phyloP scores from a whole-genome alignment of 2,888 invertebrate genomes.

The Platycnemis pennipes region DNA sequence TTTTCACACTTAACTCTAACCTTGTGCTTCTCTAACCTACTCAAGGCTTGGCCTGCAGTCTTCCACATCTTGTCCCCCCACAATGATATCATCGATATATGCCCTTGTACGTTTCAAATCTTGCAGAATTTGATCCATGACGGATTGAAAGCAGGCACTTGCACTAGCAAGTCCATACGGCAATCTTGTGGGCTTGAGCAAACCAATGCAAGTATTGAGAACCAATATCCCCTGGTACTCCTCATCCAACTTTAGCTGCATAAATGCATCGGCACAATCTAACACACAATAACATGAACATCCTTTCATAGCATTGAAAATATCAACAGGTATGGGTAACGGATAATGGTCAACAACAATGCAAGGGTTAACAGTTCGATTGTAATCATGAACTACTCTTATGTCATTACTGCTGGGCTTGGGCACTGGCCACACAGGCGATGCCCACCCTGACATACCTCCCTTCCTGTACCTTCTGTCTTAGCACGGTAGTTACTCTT shows the following conservation, averaged over 20 bases:
- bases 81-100: slow-evolving; percentile 9
- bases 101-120: neutral
- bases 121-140: neutral
- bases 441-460: neutral
- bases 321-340: neutral
- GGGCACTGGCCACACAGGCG: neutral
- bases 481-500: neutral
- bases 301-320: slow-evolving; percentile 4
- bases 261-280: neutral
- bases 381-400: neutral
- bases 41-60: too few species aligned
- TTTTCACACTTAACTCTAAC: too few species aligned
- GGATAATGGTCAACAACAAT: neutral
- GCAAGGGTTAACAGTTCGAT: neutral
- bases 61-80: too few species aligned
- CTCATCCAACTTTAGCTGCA: slow-evolving; percentile 13
- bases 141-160: slow-evolving; percentile 19
- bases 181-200: slow-evolving; percentile 11
- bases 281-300: neutral
- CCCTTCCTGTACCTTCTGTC: neutral
- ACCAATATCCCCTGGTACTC: neutral
- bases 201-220: neutral
- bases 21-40: too few species aligned
- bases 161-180: slow-evolving; percentile 1
- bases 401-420: neutral